Evolutionary conservation across 2,888 invertebrate species (phyloP), one percentile per base, ranked within the genome.

Genomic region (Neocrepidodera transversa): DNA sequence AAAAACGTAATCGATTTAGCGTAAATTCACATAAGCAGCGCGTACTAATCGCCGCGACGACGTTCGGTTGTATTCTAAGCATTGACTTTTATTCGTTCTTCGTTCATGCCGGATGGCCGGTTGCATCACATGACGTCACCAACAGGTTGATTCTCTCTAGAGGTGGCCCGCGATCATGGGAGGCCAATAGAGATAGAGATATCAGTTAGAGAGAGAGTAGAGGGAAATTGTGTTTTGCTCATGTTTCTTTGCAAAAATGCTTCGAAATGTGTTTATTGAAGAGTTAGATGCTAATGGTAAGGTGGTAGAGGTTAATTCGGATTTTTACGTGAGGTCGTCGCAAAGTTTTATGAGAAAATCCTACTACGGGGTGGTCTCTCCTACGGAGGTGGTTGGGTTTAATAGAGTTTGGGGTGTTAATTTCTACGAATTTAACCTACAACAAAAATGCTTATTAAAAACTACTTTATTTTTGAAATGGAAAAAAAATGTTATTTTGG

Each of bases 131-230:
- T 76, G 76, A 76, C 76, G 76, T 76, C 76, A 76, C 71, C 71
- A 73, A 75, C 76, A 74, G 76, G 76, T 74, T 74, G 74, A 64
- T 69, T 67, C 42, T 51, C 53, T 72, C 70, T 72, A 66, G 73
- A 71, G 76, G 76, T 75, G 76, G 76, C 71, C 72, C 61, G 68
- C 73, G 71, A 71, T 70, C 74, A 71, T 70, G 76, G 75, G 69
- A 73, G 74, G 72, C 73, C 65, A 56, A 58, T 56, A 52, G 26
- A 60, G 62, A 63, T 47, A 60, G 58, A 62, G 13, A 60, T 58
- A 63, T 18, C 23, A 57, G 16, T 14, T 20, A 32, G 36, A n/a
- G 58, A 16, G 38, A 38, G 17, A 38, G 7, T 2, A 17, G 38
- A 38, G 38, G 38, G 38, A 38, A 38, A 38, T 38, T 14, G 38